Conservation (phyloP, 2,797 vertebrate species). For the Sitta carolinensis region DNA sequence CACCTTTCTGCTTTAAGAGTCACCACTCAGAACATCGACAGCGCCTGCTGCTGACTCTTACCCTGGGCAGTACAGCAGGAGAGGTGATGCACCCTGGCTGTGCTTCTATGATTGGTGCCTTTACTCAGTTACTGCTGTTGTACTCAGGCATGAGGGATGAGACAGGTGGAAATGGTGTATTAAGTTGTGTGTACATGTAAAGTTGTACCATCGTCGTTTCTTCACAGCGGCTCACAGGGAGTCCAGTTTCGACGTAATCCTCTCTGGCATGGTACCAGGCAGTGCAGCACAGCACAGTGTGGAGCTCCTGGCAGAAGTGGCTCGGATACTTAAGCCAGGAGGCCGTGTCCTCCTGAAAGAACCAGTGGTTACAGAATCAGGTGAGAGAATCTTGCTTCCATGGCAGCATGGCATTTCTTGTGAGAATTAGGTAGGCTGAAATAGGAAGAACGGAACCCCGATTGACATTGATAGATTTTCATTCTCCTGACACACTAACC, state of each 20-base stretch:
- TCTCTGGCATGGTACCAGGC: constrained; percentile 84
- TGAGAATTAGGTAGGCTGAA: not conserved
- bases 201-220: not conserved
- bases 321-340: constrained; percentile 87
- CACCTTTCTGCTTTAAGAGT: not conserved
- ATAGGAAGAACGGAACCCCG: not conserved
- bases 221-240: constrained; percentile 81
- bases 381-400: constrained; percentile 68
- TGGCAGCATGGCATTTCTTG: not conserved
- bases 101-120: not conserved
- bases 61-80: not conserved
- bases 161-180: too few species aligned
- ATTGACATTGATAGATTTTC: accelerated
- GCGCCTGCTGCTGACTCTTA: not conserved
- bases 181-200: accelerated
- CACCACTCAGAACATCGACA: accelerated
- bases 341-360: constrained; percentile 87
- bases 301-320: constrained; percentile 86
- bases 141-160: accelerated
- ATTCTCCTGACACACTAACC: not conserved
- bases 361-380: constrained; percentile 73
- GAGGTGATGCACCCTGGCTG: accelerated
- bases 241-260: constrained; percentile 85
- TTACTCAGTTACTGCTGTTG: not conserved
- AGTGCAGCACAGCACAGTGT: constrained; percentile 77